Evolutionary conservation across 2,888 invertebrate genomes (phyloP).

Genomic region (Lissocephala sabroskyi): DNA sequence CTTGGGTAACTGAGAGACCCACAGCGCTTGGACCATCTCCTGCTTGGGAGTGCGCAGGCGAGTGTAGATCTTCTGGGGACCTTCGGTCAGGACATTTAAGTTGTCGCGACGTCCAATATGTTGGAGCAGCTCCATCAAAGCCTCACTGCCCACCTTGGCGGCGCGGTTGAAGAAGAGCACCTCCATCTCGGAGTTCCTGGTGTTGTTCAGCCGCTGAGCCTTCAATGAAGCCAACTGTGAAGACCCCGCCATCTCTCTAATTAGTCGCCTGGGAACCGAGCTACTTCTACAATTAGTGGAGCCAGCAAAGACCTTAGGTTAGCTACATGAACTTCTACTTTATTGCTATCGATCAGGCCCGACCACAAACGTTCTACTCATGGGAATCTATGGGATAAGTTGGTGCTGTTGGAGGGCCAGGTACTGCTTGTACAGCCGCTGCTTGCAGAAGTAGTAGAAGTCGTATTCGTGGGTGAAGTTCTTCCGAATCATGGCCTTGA

Average conservation of each 20-base stretch:
- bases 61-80: constrained; percentile 8
- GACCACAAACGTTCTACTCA: no score
- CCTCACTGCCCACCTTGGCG: constrained; percentile 52
- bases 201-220: constrained; percentile 83
- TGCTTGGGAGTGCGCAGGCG: constrained; percentile 20
- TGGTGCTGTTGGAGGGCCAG: constrained; percentile 50
- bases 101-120: constrained; percentile 35
- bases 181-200: constrained; percentile 79
- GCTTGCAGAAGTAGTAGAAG: constrained; percentile 91
- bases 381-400: not conserved
- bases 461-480: constrained; percentile 92
- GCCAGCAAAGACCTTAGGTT: no score
- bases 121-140: constrained; percentile 40
- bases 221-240: constrained; percentile 75
- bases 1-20: not conserved
- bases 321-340: not conserved
- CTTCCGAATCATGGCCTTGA: constrained; percentile 85
- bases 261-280: no score
- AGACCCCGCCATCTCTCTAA: no score
- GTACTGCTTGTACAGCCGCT: constrained; percentile 83
- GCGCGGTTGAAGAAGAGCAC: constrained; percentile 76
- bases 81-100: not conserved
- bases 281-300: no score
- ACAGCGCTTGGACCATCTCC: constrained; percentile 20
- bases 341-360: no score